phyloP scores from a whole-genome alignment of 2,888 invertebrate species.

The Macroteleia sp. region DNA sequence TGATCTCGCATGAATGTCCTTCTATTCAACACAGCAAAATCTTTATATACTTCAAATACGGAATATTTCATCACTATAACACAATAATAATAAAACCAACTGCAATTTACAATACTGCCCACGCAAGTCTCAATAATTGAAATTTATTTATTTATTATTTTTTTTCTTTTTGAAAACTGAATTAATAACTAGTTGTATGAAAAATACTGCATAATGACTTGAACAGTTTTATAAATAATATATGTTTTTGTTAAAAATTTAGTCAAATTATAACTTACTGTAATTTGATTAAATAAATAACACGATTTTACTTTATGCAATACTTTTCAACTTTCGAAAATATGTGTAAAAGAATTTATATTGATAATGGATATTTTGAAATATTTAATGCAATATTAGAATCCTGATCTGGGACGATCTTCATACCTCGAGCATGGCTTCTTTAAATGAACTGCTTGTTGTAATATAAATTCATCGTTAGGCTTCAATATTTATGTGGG shows the following conservation, averaged over 20 bases:
- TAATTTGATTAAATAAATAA: no score
- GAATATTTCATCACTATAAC: slow-evolving; percentile 23
- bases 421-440: slow-evolving; percentile 71
- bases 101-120: slow-evolving; percentile 26
- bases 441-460: slow-evolving; percentile 45
- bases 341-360: no score
- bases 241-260: no score
- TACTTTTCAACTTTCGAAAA: slow-evolving; percentile 7
- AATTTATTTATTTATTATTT: no score
- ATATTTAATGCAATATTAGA: slow-evolving; percentile 53
- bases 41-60: slow-evolving; percentile 33
- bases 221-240: no score
- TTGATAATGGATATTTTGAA: no score
- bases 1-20: slow-evolving; percentile 40
- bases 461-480: slow-evolving; percentile 47
- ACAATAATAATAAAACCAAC: slow-evolving; percentile 24
- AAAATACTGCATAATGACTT: no score
- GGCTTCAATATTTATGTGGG: slow-evolving; percentile 43
- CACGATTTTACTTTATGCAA: no score
- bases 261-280: no score
- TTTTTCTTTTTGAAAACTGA: no score
- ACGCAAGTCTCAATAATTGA: background rate
- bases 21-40: slow-evolving; percentile 35
- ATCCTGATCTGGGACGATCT: slow-evolving; percentile 80
- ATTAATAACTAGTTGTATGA: no score